Percentiles rank a stretch among this genome's conserved stretches.
phyloP scores from a whole-genome alignment of 2,888 invertebrate species.

The Polylopha cassiicola region DNA sequence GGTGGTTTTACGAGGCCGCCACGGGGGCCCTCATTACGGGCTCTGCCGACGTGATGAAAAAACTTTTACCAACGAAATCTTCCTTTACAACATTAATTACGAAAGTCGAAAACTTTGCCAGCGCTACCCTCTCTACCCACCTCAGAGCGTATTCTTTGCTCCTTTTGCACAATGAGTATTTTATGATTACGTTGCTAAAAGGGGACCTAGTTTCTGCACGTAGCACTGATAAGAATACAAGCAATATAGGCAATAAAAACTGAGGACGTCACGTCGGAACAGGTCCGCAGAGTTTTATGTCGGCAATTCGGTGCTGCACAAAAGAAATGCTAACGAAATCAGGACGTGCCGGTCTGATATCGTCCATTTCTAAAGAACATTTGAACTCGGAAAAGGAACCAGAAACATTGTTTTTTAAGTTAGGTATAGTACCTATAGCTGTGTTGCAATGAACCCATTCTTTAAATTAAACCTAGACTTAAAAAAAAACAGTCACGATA shows the following conservation, averaged over 20 bases:
- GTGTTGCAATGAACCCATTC: too few relatives aligned
- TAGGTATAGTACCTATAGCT: too few relatives aligned
- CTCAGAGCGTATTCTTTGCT: conserved; percentile 31
- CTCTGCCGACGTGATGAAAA: conserved; percentile 66
- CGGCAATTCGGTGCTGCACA: conserved; percentile 72
- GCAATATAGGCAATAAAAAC: conserved; percentile 64
- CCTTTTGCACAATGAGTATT: conserved; percentile 38
- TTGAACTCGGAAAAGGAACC: too few relatives aligned
- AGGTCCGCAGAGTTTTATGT: conserved; percentile 69
- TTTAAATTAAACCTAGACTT: too few relatives aligned
- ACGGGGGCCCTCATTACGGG: conserved; percentile 69
- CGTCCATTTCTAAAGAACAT: too few relatives aligned
- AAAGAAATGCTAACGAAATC: conserved; percentile 70
- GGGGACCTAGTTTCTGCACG: conserved; percentile 42
- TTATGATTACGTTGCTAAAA: conserved; percentile 58
- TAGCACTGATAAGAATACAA: conserved; percentile 64
- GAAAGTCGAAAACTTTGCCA: conserved; percentile 52
- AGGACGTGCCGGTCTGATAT: conserved; percentile 47
- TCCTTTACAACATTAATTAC: conserved; percentile 72
- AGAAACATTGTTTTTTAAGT: too few relatives aligned
- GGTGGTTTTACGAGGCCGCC: conserved; percentile 71
- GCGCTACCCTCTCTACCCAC: conserved; percentile 32
- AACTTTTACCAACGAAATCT: conserved; percentile 69
- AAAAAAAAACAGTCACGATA: conserved; percentile 38
- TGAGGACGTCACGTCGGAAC: conserved; percentile 70